Evolutionary conservation across 2,888 invertebrate genomes (phyloP).

Genomic region (Hirudinaria manillensis): DNA sequence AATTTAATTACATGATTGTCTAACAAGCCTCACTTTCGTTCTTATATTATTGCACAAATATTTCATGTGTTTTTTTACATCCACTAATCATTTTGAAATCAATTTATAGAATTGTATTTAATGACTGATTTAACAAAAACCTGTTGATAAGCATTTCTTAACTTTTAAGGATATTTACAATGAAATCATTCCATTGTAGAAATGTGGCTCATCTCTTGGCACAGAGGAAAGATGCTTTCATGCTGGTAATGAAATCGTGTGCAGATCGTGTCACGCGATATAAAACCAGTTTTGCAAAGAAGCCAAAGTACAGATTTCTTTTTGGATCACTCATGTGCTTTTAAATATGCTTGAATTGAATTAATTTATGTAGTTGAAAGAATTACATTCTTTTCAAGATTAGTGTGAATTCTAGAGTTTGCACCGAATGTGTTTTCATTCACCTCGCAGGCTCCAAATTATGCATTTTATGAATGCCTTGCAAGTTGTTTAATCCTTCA

Average conservation of each 20-base stretch:
- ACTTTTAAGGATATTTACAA: too few species aligned
- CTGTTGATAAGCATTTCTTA: not conserved
- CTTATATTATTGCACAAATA: not conserved
- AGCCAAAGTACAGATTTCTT: too few species aligned
- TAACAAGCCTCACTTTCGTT: not conserved
- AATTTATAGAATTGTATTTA: not conserved
- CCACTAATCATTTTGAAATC: not conserved
- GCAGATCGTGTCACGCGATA: not conserved
- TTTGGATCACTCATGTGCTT: too few species aligned
- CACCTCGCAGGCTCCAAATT: too few species aligned
- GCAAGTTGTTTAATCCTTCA: too few species aligned
- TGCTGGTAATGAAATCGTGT: not conserved
- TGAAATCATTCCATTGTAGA: not conserved
- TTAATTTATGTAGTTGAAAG: too few species aligned
- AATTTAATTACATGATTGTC: not conserved
- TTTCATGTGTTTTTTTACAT: not conserved
- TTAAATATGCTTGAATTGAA: too few species aligned
- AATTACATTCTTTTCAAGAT: too few species aligned
- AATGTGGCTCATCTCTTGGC: not conserved
- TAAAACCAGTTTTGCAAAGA: not conserved
- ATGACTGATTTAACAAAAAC: not conserved
- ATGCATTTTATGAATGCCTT: too few species aligned
- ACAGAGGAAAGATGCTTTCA: conserved; percentile 11
- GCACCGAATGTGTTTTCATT: too few species aligned
- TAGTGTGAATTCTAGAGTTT: too few species aligned